Conservation (phyloP, 2,797 vertebrate species). For the Salarias fasciatus region DNA sequence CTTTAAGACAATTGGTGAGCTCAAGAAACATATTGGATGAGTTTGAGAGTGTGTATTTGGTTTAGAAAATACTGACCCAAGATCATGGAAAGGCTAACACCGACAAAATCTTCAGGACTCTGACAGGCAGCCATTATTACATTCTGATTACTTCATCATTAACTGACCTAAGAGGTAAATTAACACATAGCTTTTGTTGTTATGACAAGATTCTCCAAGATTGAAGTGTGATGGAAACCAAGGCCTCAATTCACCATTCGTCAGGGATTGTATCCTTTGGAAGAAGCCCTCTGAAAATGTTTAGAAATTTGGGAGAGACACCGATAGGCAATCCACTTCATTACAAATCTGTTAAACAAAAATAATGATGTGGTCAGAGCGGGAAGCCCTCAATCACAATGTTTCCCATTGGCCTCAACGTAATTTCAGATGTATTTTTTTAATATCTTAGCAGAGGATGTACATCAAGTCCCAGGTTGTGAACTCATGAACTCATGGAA, state of each 20-base stretch:
- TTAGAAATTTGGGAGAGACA: no score
- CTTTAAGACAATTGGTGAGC: slow-evolving; percentile 74
- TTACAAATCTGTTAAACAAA: no score
- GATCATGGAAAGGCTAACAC: slow-evolving; percentile 49
- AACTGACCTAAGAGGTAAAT: slow-evolving; percentile 12
- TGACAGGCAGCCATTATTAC: slow-evolving; percentile 42
- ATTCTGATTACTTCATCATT: slow-evolving; percentile 40
- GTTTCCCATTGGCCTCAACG: no score
- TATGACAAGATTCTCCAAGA: not conserved
- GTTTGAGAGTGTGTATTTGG: slow-evolving; percentile 74
- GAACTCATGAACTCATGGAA: slow-evolving; percentile 1
- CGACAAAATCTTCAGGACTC: slow-evolving; percentile 33
- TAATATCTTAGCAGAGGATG: not conserved
- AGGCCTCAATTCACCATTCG: not conserved
- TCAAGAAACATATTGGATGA: slow-evolving; percentile 69
- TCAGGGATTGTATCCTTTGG: not conserved
- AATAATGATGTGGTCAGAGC: no score
- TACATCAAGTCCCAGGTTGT: slow-evolving; percentile 8
- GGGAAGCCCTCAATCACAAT: no score
- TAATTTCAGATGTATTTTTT: no score
- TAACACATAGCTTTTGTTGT: slow-evolving; percentile 5
- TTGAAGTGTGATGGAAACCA: slow-evolving; percentile 16
- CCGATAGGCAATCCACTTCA: no score
- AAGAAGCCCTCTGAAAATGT: no score
- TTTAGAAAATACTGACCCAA: slow-evolving; percentile 48